Evolutionary conservation across 2,888 invertebrate species (phyloP), one percentile per base, ranked within the genome.

Genomic region (Neoascia interrupta): DNA sequence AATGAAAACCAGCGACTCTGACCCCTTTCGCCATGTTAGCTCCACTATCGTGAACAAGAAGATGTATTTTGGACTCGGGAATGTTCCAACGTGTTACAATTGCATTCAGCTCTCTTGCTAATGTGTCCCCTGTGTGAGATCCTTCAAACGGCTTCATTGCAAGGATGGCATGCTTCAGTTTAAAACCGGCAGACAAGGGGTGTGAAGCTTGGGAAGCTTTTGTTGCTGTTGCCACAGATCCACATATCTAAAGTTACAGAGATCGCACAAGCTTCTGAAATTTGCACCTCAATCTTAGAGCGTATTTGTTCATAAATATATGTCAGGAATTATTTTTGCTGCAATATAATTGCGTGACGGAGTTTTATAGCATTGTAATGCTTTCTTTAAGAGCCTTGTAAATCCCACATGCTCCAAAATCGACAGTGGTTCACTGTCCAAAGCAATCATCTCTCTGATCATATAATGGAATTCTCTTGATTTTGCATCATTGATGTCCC

Each of bases 91-190:
- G n/a, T n/a, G n/a, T 26, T n/a, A 13, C 45, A 13, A 21, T 45
- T 23, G 21, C 15, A 45, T 45, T 45, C 5, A 34, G n/a, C 26
- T 45, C 45, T 45, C 21, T 45, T 21, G 45, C 45, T 11, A 70
- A 51, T 18, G 61, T 70, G 10, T 45, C 37, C 16, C 61, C 41
- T 15, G 31, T 72, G n/a, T 54, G 21, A 11, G 45, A 45, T 45
- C 21, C 21, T 10, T 6, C n/a, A 53, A 53, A 53, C 8, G 19
- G 37, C 10, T 53, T 37, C 18, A 53, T 36, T 19, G 53, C 37
- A 10, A 37, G 34, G 11, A 53, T 37, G 16, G 11, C 53, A 53
- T 53, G 37, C 21, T 37, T 21, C n/a, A 53, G 37, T 18, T 34
- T 18, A 37, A 53, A 36, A 5, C 37, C 53, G 10, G 15, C 2